phyloP scores from a whole-genome alignment of 2,113 vertebrate genomes.

The Chloropsis cyanopogon region DNA sequence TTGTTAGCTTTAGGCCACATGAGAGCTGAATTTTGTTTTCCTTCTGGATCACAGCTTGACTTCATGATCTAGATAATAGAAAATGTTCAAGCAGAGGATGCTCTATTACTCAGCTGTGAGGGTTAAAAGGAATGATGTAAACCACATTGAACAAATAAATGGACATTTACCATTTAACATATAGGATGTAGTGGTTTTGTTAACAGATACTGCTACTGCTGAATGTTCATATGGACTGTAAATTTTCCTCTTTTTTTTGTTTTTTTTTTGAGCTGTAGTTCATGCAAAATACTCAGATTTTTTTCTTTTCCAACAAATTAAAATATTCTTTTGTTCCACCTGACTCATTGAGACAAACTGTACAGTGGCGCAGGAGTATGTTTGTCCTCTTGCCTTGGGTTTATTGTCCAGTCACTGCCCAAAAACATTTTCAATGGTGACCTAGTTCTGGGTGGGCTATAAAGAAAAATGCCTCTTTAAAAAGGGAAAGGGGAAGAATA shows the following conservation, averaged over 20 bases:
- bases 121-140: neutral
- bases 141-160: neutral
- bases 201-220: neutral
- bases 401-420: neutral
- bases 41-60: neutral
- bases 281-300: neutral
- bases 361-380: neutral
- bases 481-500: neutral
- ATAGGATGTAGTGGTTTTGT: neutral
- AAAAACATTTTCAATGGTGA: neutral
- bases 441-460: neutral
- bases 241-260: neutral
- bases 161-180: neutral
- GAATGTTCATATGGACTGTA: neutral
- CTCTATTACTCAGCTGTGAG: neutral
- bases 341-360: neutral
- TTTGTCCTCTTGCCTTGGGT: neutral
- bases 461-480: neutral
- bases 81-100: neutral
- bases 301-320: neutral
- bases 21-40: neutral
- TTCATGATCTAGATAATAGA: neutral
- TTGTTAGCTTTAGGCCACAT: neutral
- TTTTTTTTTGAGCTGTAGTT: neutral
- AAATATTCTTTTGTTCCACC: neutral